phyloP scores from a whole-genome alignment of 53 echinoderm and acorn worm species.

The Stichopus horrens region DNA sequence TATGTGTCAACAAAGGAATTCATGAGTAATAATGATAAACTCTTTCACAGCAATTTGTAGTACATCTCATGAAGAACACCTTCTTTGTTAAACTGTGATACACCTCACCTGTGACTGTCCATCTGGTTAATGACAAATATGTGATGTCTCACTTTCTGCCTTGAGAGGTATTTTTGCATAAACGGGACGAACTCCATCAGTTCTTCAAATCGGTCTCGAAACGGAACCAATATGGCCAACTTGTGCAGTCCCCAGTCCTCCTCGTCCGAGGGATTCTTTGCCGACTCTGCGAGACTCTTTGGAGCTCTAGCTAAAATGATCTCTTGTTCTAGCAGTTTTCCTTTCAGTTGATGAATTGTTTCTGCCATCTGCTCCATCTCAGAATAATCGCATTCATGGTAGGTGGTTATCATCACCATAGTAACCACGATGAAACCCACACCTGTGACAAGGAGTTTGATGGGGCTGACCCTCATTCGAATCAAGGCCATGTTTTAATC shows the following conservation, averaged over 20 bases:
- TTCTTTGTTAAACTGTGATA: not conserved
- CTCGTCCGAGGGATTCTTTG: conserved; percentile 52
- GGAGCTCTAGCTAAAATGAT: conserved; percentile 39
- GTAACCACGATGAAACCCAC: not conserved
- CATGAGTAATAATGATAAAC: no score
- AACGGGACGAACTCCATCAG: conserved; percentile 96
- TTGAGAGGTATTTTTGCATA: conserved; percentile 85
- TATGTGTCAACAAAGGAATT: no score
- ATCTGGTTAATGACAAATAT: conserved; percentile 91
- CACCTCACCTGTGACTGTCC: conserved; percentile 75
- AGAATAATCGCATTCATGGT: conserved; percentile 65
- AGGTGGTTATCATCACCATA: conserved; percentile 30
- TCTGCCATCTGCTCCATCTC: conserved; percentile 60
- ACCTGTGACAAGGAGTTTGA: not conserved
- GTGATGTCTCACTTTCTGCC: conserved; percentile 84
- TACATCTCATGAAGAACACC: no score
- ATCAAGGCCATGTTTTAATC: conserved; percentile 24
- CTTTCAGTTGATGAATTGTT: conserved; percentile 58
- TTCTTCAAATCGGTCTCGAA: conserved; percentile 95
- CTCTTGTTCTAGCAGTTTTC: conserved; percentile 55
- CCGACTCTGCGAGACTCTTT: conserved; percentile 1
- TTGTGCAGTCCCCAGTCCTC: conserved; percentile 82
- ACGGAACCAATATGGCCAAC: conserved; percentile 81
- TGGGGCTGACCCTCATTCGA: conserved; percentile 25
- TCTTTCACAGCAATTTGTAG: no score